Base-by-base conservation (phyloP, 2,797 vertebrate genomes). In the Chiloscyllium punctatum region DNA sequence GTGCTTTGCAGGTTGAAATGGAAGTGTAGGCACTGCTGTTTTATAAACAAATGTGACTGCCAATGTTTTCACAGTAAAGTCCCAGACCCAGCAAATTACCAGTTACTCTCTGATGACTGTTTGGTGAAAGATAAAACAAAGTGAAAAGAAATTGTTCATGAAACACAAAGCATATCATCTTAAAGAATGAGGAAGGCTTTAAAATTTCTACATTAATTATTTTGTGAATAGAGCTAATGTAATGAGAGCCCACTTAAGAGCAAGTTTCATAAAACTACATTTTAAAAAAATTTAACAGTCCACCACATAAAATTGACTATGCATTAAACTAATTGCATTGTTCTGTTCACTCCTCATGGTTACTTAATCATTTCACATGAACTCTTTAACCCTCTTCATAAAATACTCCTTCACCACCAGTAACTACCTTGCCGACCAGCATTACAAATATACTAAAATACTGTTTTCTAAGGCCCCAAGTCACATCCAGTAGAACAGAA, bases 251-350 rank as follows among this genome's bases (percentile, higher is more conserved):
- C 90, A 92, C 66, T 92, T 92, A 69, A 92, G 66, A 92, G 68
- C 90, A 92, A 69, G 90, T 92, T 69, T 69, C n/a, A 92, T 92
- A 92, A 92, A 42, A 92, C 62, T 69, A 92, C 90, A 69, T 92
- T 69, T 92, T 69, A 4, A 92, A 92, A 62, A 92, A 92, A 42
- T 42, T 68, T 92, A 92, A 92, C 90, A 21, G 90, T 37, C 90
- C 16, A 42, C 90, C 66, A 42, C 23, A 92, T 69, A 69, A 92
- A 37, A 69, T 11, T 68, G n/a, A 66, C 42, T 69, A 69, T 92
- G 66, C 66, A 23, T 92, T 23, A 69, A 42, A 69, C 68, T 92
- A 92, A 92, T 92, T 42, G 25, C n/a, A 69, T 69, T 66, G 8
- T 92, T 92, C 62, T 62, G 57, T 66, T 90, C 87, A 42, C 18